Base-by-base conservation (phyloP, 2,888 invertebrate species). In the Silvanus unidentatus region DNA sequence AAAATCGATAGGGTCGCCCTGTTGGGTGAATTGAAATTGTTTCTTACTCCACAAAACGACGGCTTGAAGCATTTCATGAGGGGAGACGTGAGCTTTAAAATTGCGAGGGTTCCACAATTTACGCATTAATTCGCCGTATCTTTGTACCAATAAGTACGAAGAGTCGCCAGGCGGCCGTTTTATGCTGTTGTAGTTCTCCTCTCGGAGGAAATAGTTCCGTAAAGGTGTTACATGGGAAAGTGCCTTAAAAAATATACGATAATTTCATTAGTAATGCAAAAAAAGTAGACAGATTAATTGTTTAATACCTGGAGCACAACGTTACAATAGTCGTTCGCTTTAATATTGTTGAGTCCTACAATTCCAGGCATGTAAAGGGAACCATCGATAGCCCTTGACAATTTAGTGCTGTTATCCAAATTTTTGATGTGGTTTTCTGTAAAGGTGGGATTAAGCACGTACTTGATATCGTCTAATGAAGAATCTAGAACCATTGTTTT, bases 311-410 rank as follows among this genome's bases (percentile, higher is more conserved):
- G 94, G 43, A 99, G 76, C 44, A 99, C 90, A 39, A 98, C 99
- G 75, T 99, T 99, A 69, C 98, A 98, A 68, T 99, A 99, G 72
- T 99, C 99, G 73, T 99, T 99, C 2, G 96, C 97, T 74, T 99
- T 99, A 58, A 99, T 99, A 70, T 99, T 99, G 68, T 99, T 99
- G 39, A 99, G 77, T 0, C 96, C 96, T 13, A 99, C 96, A 63
- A 99, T 95, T 45, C 96, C 99, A 2, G 98, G 98, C 66, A 92
- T 82, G 71, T 99, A 99, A 68, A 95, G 82, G 0, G 93, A 91
- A 8, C 96, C 96, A 73, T 99, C 97, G 53, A 94, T 95, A 0
- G 99, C 97, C 62, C 98, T 77, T 0, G 91, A 94, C 72, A 91
- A 78, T 69, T 94, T 96, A 5, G 85, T 82, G 63, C 81, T 84